A percentile compares a stretch with the other conserved stretches of the same genome.
Evolutionary conservation across 2,888 invertebrate species (phyloP).

Genomic region (Tachina lurida): DNA sequence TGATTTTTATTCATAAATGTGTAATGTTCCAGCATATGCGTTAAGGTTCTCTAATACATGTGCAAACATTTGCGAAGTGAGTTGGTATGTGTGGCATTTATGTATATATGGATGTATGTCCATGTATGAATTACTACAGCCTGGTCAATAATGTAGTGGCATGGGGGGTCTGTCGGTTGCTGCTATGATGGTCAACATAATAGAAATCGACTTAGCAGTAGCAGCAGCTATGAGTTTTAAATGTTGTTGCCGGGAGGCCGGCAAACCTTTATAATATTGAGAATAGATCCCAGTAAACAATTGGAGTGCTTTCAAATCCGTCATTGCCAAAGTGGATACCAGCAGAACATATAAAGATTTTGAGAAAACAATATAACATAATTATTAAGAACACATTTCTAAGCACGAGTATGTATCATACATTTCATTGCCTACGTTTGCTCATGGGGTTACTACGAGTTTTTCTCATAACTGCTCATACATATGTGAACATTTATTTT

Average conservation of each 20-base stretch:
- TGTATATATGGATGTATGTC: background rate
- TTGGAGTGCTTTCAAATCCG: too few species aligned
- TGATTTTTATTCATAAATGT: slow-evolving; percentile 56
- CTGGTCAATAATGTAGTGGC: background rate
- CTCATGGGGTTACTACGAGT: background rate
- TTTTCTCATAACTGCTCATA: background rate
- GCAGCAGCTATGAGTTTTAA: slow-evolving; percentile 24
- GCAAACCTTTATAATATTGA: background rate
- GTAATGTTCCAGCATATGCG: slow-evolving; percentile 26
- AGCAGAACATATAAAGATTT: background rate
- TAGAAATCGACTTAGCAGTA: background rate
- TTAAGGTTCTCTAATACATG: slow-evolving; percentile 41
- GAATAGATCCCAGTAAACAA: background rate
- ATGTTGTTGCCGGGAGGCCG: background rate
- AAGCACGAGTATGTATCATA: background rate
- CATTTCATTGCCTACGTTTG: background rate
- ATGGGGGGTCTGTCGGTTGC: background rate
- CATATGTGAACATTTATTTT: background rate
- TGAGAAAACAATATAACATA: too few species aligned
- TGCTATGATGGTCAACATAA: slow-evolving; percentile 12
- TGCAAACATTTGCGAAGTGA: slow-evolving; percentile 42
- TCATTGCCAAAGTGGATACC: background rate
- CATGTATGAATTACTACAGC: background rate
- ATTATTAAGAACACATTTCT: too few species aligned
- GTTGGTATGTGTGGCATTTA: background rate